Evolutionary conservation across 2,113 vertebrate genomes (phyloP), one percentile per base, ranked within the genome.

Genomic region (Spea multiplicata): DNA sequence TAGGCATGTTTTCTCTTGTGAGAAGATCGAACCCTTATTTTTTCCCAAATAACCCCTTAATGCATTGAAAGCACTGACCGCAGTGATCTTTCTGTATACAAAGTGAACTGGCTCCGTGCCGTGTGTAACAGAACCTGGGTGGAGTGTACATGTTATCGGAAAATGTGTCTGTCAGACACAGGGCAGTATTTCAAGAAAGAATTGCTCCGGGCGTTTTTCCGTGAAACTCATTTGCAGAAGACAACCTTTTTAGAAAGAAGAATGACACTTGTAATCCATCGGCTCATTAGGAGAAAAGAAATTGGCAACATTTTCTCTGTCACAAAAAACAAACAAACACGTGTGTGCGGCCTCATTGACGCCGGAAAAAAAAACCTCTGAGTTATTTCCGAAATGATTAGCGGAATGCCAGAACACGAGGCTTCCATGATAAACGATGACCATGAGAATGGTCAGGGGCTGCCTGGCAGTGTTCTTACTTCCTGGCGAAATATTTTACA

Each of bases 151-250:
- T 76, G 66, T 76, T 76, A 69, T 76, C 10, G 70, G 76, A 79
- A 79, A 78, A 65, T 14, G 30, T 73, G 57, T 12, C 5, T 65
- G 68, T 62, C 13, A 66, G 6, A 57, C 16, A 73, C 61, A 73
- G 59, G 30, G 66, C 44, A 69, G 75, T 47, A 52, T 76, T 16
- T 70, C 66, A 66, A 79, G 59, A 66, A 13, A 66, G 17, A 66
- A 70, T 57, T 8, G 49, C 76, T 71, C 16, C 44, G 48, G 70
- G 76, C 12, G 44, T 72, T 79, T 79, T 79, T 79, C 76, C 76
- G 65, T 79, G 14, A 48, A 72, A 78, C 44, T n/a, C 44, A 4
- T 44, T 47, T 52, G 30, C 8, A 13, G 57, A 71, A 71, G 57
- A 47, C 65, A 67, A 53, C 45, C 44, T 8, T 52, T 71, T 16